Conservation (phyloP, 2,797 vertebrate genomes). For the Glossophaga mutica region DNA sequence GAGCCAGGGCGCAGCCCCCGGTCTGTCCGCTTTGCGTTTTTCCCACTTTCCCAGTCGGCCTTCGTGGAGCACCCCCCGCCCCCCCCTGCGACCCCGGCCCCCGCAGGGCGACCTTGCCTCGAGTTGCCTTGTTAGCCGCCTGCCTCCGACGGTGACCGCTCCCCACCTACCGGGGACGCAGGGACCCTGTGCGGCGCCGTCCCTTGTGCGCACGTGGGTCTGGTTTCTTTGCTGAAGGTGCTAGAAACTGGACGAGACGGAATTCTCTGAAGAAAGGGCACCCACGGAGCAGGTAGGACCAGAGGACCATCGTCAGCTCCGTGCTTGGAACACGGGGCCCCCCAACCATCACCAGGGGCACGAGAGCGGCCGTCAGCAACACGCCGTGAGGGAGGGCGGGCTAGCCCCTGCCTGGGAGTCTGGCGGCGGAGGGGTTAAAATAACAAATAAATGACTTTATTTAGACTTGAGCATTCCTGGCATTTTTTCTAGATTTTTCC, state of each 20-base stretch:
- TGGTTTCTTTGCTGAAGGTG: not conserved
- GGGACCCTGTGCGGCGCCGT: fast-evolving
- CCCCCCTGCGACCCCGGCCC: fast-evolving
- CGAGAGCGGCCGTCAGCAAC: fast-evolving
- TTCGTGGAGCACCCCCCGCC: fast-evolving
- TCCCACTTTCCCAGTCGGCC: not conserved
- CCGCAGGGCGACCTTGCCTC: not conserved
- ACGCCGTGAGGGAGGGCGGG: too few relatives aligned
- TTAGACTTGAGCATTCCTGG: constrained; percentile 72
- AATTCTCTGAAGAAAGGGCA: not conserved
- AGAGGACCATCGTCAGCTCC: fast-evolving
- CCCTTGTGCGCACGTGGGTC: fast-evolving
- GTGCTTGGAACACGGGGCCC: fast-evolving
- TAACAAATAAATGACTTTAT: constrained; percentile 72
- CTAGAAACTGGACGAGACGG: fast-evolving
- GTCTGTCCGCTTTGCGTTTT: fast-evolving
- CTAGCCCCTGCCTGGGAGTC: not conserved
- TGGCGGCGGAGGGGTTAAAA: constrained; percentile 69
- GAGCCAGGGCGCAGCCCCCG: not conserved
- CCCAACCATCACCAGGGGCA: fast-evolving
- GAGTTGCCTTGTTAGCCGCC: fast-evolving
- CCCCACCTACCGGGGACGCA: fast-evolving
- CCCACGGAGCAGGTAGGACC: not conserved
- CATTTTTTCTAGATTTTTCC: constrained; percentile 70
- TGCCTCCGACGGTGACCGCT: not conserved